phyloP scores from a whole-genome alignment of 2,797 vertebrate species.

The Potorous gilbertii region DNA sequence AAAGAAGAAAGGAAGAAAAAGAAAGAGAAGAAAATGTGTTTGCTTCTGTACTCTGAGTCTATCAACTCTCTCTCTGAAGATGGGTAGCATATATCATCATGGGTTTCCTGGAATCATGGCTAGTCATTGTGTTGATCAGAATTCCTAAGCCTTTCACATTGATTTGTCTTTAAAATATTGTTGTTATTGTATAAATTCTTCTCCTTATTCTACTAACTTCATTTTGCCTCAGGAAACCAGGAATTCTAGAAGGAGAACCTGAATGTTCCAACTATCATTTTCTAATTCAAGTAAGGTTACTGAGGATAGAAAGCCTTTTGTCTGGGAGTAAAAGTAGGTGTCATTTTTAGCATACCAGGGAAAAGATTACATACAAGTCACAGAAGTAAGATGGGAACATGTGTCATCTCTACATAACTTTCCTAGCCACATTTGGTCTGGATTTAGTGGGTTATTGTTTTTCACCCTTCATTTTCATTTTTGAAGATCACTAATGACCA shows the following conservation, averaged over 20 bases:
- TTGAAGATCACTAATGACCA: not conserved
- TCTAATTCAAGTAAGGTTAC: not conserved
- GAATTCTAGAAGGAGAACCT: not conserved
- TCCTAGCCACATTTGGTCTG: not conserved
- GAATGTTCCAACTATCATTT: not conserved
- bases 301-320: not conserved
- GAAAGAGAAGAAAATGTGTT: not conserved
- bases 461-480: not conserved
- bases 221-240: not conserved
- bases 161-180: not conserved
- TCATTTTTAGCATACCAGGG: not conserved
- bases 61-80: not conserved
- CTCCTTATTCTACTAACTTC: not conserved
- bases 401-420: not conserved
- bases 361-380: not conserved
- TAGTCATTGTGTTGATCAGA: not conserved
- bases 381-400: not conserved
- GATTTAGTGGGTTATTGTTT: not conserved
- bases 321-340: not conserved
- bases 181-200: not conserved
- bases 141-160: not conserved
- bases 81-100: not conserved
- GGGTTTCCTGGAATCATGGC: not conserved
- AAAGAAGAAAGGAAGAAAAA: not conserved
- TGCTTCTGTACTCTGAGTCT: not conserved